Evolutionary conservation across 2,797 vertebrate species (phyloP).

Genomic region (Xenopus petersii): DNA sequence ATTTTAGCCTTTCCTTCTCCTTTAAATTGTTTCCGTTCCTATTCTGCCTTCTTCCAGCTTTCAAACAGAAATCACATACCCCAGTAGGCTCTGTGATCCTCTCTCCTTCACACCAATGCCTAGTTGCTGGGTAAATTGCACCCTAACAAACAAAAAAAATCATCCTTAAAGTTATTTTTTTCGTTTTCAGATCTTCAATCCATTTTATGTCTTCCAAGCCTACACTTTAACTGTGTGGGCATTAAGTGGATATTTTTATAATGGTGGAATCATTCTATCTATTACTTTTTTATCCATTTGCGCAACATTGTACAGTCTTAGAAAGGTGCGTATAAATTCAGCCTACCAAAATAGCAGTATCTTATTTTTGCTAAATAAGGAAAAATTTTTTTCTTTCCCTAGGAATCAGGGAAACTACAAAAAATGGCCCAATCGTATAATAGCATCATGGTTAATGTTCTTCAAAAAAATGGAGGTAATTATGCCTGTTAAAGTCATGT

Average conservation of each 20-base stretch:
- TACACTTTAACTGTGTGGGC: constrained; percentile 64
- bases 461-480: constrained; percentile 54
- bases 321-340: constrained; percentile 55
- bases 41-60: too few species aligned
- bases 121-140: too few species aligned
- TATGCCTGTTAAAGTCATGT: not conserved
- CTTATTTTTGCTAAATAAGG: too few species aligned
- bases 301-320: constrained; percentile 59
- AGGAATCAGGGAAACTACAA: constrained; percentile 63
- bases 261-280: constrained; percentile 60
- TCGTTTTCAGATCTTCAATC: constrained; percentile 62
- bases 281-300: constrained; percentile 57
- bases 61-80: too few species aligned
- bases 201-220: constrained; percentile 66
- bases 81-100: too few species aligned
- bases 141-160: too few species aligned
- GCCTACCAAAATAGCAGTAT: too few species aligned
- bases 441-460: constrained; percentile 49
- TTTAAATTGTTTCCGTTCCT: too few species aligned
- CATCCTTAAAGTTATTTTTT: constrained; percentile 2
- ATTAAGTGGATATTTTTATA: constrained; percentile 58
- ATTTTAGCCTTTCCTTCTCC: too few species aligned
- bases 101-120: too few species aligned
- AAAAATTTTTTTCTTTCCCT: not conserved
- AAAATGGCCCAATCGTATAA: constrained; percentile 48